These are phyloP conservation scores for Zelostemma sp. DNA, from an alignment of 1,140 invertebrate species.

Conservation along the genomic window DNA sequence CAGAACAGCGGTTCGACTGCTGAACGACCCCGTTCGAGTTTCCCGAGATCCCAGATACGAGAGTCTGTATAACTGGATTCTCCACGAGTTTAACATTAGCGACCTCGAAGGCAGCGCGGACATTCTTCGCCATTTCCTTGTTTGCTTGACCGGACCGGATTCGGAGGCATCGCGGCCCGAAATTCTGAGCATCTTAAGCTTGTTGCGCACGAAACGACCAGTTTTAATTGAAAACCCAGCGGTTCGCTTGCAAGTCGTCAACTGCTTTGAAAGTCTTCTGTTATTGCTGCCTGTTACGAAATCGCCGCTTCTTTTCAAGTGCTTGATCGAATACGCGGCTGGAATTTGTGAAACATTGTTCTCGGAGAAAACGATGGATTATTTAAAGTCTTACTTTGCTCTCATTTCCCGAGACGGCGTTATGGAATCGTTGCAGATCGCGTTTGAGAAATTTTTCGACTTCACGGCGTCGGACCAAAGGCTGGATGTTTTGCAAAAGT, in stretches of 20 bases:
- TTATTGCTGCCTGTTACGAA: slow-evolving; percentile 54
- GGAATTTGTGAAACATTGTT: slow-evolving; percentile 51
- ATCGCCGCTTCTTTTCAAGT: slow-evolving; percentile 53
- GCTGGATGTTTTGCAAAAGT: slow-evolving; percentile 52
- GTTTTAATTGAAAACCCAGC: slow-evolving; percentile 18
- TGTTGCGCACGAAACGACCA: slow-evolving; percentile 17
- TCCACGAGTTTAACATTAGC: slow-evolving; percentile 39
- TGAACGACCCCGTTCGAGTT: slow-evolving; percentile 44
- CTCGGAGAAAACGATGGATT: slow-evolving; percentile 44
- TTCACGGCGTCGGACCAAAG: slow-evolving; percentile 20
- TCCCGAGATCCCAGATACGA: slow-evolving; percentile 7
- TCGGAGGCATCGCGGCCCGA: slow-evolving; percentile 26
- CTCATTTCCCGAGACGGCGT: slow-evolving; percentile 35
- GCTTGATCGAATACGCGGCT: slow-evolving; percentile 49
- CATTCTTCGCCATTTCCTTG: slow-evolving; percentile 58
- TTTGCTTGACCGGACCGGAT: slow-evolving; percentile 51
- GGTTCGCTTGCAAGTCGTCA: slow-evolving; percentile 34
- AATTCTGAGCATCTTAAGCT: slow-evolving; percentile 39
- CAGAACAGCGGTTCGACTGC: slow-evolving; percentile 47
- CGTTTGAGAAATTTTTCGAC: slow-evolving; percentile 52
- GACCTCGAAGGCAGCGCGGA: slow-evolving; percentile 48
- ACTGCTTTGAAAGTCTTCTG: slow-evolving; percentile 57
- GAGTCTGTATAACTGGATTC: slow-evolving; percentile 56
- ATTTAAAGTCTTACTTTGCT: slow-evolving; percentile 50
- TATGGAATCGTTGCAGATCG: slow-evolving; percentile 46